Evolutionary conservation across 2,888 invertebrate species (phyloP).

Genomic region (Harpalus rufipes): DNA sequence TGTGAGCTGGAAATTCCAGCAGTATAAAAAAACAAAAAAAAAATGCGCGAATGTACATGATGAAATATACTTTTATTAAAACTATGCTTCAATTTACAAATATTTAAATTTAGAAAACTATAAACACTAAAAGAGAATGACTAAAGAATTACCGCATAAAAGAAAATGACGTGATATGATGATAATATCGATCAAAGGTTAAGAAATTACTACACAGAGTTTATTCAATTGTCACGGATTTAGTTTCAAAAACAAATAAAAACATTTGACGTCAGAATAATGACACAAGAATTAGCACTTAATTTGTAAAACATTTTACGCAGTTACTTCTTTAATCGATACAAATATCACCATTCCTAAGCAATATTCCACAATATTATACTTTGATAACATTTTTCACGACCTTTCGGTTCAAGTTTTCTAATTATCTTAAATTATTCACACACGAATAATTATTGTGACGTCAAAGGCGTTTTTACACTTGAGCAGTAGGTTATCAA

Average conservation of each 20-base stretch:
- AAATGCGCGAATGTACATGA: slow-evolving; percentile 47
- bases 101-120: slow-evolving; percentile 56
- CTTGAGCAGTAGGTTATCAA: slow-evolving; percentile 37
- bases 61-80: slow-evolving; percentile 41
- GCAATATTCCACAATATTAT: not conserved
- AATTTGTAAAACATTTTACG: slow-evolving; percentile 42
- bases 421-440: slow-evolving; percentile 45
- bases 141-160: slow-evolving; percentile 12
- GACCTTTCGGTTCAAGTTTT: not conserved
- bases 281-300: slow-evolving; percentile 38
- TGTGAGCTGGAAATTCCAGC: slow-evolving; percentile 48
- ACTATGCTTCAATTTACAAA: slow-evolving; percentile 25
- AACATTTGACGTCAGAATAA: slow-evolving; percentile 47
- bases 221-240: slow-evolving; percentile 32
- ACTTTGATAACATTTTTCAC: not conserved
- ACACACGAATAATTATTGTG: slow-evolving; percentile 20
- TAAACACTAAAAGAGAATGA: slow-evolving; percentile 11
- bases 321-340: slow-evolving; percentile 18
- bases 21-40: slow-evolving; percentile 32
- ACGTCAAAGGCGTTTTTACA: slow-evolving; percentile 23
- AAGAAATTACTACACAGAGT: slow-evolving; percentile 6
- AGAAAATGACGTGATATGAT: slow-evolving; percentile 35
- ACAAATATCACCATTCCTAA: not conserved
- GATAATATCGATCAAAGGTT: slow-evolving; percentile 36
- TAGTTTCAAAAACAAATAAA: slow-evolving; percentile 30